phyloP scores from a whole-genome alignment of 2,888 invertebrate genomes.

The Anthophora plumipes region DNA sequence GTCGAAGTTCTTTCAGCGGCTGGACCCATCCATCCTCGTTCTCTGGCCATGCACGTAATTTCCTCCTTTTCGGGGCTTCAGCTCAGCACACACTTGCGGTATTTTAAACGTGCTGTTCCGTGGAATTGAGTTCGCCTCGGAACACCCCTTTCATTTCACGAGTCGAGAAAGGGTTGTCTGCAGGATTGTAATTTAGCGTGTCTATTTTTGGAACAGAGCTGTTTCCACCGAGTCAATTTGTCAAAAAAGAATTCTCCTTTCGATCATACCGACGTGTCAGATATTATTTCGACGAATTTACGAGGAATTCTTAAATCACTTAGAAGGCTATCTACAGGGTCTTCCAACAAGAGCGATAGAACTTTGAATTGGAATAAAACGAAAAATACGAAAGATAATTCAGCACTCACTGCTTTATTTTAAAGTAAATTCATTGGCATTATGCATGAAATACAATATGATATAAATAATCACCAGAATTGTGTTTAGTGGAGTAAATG shows the following conservation, averaged over 20 bases:
- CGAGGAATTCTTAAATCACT: too few species aligned
- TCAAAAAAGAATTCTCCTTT: background rate
- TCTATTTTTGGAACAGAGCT: background rate
- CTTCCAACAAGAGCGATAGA: too few species aligned
- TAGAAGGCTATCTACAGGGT: too few species aligned
- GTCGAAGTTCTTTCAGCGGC: slow-evolving; percentile 46
- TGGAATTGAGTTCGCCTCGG: background rate
- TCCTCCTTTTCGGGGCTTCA: slow-evolving; percentile 37
- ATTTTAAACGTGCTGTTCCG: slow-evolving; percentile 9
- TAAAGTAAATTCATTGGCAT: too few species aligned
- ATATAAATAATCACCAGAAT: too few species aligned
- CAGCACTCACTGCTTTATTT: too few species aligned
- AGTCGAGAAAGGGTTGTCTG: background rate
- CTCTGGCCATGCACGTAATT: slow-evolving; percentile 59
- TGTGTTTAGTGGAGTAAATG: too few species aligned
- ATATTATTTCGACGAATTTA: too few species aligned
- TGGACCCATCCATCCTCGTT: slow-evolving; percentile 57
- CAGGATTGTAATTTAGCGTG: background rate
- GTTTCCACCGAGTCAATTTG: slow-evolving; percentile 8
- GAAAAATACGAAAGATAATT: too few species aligned
- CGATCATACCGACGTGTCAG: background rate
- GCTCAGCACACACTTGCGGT: slow-evolving; percentile 5
- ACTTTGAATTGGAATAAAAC: too few species aligned
- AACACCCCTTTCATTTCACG: background rate
- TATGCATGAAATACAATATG: too few species aligned